A percentile compares a stretch with the other conserved stretches of the same genome.
phyloP scores from a whole-genome alignment of 2,888 invertebrate genomes.

The Pandemis heparana region DNA sequence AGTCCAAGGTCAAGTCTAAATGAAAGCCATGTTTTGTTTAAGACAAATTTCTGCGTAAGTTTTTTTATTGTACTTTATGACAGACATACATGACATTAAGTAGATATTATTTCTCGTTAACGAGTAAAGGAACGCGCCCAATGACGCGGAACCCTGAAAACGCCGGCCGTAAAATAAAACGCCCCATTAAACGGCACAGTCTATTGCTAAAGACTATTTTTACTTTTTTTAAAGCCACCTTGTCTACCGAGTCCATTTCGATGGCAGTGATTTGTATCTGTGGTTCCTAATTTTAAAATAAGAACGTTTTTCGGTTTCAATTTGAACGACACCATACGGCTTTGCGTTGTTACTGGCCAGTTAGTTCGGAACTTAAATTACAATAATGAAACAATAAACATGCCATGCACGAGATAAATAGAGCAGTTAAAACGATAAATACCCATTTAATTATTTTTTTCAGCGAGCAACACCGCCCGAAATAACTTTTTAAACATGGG shows the following conservation, averaged over 20 bases:
- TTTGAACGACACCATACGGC: background rate
- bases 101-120: constrained; percentile 15
- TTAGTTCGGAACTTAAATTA: constrained; percentile 24
- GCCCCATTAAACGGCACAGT: constrained; percentile 42
- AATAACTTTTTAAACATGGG: constrained; percentile 37
- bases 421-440: constrained; percentile 33
- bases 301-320: background rate
- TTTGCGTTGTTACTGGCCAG: constrained; percentile 11
- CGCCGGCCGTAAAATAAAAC: constrained; percentile 39
- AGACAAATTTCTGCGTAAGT: background rate
- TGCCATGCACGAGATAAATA: constrained; percentile 16
- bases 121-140: constrained; percentile 18
- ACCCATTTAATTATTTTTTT: constrained; percentile 35
- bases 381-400: constrained; percentile 36
- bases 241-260: constrained; percentile 25
- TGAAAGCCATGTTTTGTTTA: background rate
- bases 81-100: constrained; percentile 2
- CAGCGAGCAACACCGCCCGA: constrained; percentile 26
- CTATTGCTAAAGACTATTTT: constrained; percentile 41
- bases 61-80: background rate
- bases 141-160: constrained; percentile 31
- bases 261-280: constrained; percentile 34
- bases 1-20: too few species aligned
- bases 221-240: constrained; percentile 35
- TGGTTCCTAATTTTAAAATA: constrained; percentile 21